Base-by-base conservation (phyloP, 2,888 invertebrate genomes). In the Microctonus hyperodae region DNA sequence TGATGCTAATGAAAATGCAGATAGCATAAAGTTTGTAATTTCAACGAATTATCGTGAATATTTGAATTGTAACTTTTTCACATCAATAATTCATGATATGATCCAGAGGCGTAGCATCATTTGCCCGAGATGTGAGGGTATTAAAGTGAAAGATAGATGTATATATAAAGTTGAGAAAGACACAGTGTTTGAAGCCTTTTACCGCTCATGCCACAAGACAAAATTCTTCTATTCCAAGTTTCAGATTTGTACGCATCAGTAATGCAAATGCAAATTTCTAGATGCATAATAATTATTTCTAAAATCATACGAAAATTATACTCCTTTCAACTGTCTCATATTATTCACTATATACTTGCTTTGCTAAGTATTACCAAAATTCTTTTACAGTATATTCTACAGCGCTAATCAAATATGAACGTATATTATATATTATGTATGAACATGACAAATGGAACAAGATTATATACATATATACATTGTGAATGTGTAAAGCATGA, bases 31-130 rank as follows among this genome's bases (percentile, higher is more conserved):
- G 28, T 28, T 28, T 28, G 7, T 28, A 28, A n/a, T 3, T 40
- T 40, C 2, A 40, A 40, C 68, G 70, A 74, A 74, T 75, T 73
- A 72, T 70, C 25, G 72, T 37, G 57, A 61, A 70, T 70, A 72
- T 75, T 78, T 78, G 74, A 78, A 78, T 73, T 69, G 72, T 67
- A 71, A 72, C 69, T 64, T 75, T 75, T 73, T 76, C 73, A 68
- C 71, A 78, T 79, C 75, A 80, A 78, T 80, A 79, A 80, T 80
- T 79, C 78, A 79, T 78, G 68, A 68, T 72, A 40, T 40, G n/a
- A 16, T 9, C n/a, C 10, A 5, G 50, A n/a, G 10, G 10, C 10
- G 13, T 40, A 3, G 28, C n/a, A 40, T 3, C 50, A 20, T 50
- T 16, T 50, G 44, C 59, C 31, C 50, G 50, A 51, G 44, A 22